Base-by-base conservation (phyloP, 2,888 invertebrate genomes). In the Scelioninae gen. 2 region DNA sequence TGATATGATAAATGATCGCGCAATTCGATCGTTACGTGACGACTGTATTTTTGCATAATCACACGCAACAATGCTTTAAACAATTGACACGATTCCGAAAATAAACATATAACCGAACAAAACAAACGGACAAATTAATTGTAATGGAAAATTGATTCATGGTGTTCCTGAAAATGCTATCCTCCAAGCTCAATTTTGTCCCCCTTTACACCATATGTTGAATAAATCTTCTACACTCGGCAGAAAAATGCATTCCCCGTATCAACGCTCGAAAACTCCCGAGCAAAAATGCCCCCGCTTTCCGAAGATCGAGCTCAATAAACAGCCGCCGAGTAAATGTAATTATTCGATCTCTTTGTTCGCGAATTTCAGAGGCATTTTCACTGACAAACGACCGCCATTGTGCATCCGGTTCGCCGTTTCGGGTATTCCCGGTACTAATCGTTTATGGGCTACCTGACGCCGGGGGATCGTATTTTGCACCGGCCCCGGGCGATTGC, bases 311-410 rank as follows among this genome's bases (percentile, higher is more conserved):
- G 39, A 31, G 9, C 9, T 15, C 15, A 7, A 7, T 10, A 28
- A 4, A 35, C 33, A 50, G 15, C 35, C 19, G 50, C 35, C 35
- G 6, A 10, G 11, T 16, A 31, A 48, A 10, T 10, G 2, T 15
- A 39, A 39, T 9, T 22, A 25, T 39, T 16, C 15, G 11, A 18
- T 16, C 19, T 35, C 64, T 64, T 64, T 64, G 64, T 64, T 64
- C 35, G 53, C 9, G 15, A 19, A 43, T n/a, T 41, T 35, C 13
- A 9, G 22, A 16, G 16, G 64, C 53, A 45, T 63, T 48, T 16
- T 13, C 53, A 63, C 55, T 67, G 82, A 81, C 83, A 82, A 81
- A 75, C 77, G 81, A 79, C 84, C 79, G 84, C 84, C 84, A 84
- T 84, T 81, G 79, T 78, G 82, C 78, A 82, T 82, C 82, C 83